These are phyloP conservation scores for Subacronicta megacephala DNA, from an alignment of 2,888 invertebrate species.

Conservation along the genomic window DNA sequence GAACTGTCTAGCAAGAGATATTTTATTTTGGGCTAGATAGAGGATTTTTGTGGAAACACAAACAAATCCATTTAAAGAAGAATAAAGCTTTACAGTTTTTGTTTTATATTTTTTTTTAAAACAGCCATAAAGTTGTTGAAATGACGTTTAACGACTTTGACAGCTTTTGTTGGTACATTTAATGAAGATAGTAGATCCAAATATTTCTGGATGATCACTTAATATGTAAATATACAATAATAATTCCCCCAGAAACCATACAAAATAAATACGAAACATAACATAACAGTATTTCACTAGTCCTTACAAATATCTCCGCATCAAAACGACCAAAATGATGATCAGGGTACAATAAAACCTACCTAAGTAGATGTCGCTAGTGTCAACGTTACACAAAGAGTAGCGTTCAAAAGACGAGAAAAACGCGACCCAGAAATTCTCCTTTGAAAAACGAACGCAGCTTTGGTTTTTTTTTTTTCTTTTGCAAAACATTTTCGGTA, in stretches of 20 bases:
- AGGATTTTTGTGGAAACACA: no score
- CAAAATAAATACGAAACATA: conserved; percentile 5
- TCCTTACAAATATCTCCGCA: background rate
- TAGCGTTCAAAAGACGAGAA: conserved; percentile 40
- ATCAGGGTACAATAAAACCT: conserved; percentile 38
- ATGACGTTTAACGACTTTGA: no score
- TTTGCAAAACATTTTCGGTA: conserved; percentile 26
- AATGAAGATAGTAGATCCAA: no score
- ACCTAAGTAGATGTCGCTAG: conserved; percentile 32
- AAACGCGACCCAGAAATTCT: conserved; percentile 49
- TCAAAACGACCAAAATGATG: conserved; percentile 16
- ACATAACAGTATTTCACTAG: background rate
- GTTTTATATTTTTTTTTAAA: no score
- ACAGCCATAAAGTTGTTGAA: no score
- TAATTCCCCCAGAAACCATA: background rate
- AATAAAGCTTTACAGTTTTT: no score
- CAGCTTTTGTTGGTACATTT: no score
- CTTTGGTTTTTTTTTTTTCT: conserved; percentile 20
- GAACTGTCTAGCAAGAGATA: no score
- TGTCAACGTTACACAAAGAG: conserved; percentile 51
- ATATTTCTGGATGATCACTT: no score
- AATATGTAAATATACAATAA: no score
- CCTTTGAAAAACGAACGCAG: conserved; percentile 31
- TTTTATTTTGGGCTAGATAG: no score
- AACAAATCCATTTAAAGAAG: no score